phyloP scores from a whole-genome alignment of 35 echinoderm and acorn worm genomes.

The Ptychodera flava region DNA sequence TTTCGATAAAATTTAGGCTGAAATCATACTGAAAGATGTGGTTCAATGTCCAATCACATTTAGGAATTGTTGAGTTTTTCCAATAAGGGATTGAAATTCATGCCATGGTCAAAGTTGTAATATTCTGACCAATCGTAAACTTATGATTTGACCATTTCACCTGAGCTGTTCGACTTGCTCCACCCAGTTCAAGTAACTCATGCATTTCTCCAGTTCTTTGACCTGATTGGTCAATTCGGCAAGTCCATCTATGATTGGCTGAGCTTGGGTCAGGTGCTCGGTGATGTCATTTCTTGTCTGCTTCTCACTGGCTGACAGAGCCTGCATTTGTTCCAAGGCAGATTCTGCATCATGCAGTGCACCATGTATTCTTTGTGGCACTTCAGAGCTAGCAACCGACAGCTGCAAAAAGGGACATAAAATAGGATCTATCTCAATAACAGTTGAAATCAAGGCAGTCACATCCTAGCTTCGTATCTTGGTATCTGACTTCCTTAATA shows the following conservation, averaged over 20 bases:
- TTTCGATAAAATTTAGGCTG: too few species aligned
- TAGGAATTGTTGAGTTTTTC: background rate
- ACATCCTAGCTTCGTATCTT: too few species aligned
- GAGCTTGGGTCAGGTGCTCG: constrained; percentile 53
- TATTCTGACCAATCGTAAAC: too few species aligned
- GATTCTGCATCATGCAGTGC: constrained; percentile 34
- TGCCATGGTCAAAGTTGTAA: too few species aligned
- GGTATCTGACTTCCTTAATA: too few species aligned
- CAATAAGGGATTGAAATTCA: too few species aligned
- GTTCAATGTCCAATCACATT: background rate
- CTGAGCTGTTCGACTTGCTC: constrained; percentile 79
- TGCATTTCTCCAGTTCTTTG: constrained; percentile 78
- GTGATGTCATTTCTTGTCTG: constrained; percentile 35
- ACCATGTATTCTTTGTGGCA: constrained; percentile 43
- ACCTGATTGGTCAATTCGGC: constrained; percentile 50
- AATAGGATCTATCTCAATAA: too few species aligned
- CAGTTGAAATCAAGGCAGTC: too few species aligned
- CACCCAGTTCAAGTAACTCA: constrained; percentile 97
- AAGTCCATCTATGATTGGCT: constrained; percentile 65
- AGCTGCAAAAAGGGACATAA: constrained; percentile 28
- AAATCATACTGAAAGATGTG: background rate
- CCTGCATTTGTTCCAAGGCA: constrained; percentile 13
- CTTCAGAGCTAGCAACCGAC: constrained; percentile 39
- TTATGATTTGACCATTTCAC: too few species aligned
- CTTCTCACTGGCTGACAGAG: constrained; percentile 31